These are phyloP conservation scores for Panzeria rudis DNA, from an alignment of 2,888 invertebrate genomes.

Conservation along the genomic window DNA sequence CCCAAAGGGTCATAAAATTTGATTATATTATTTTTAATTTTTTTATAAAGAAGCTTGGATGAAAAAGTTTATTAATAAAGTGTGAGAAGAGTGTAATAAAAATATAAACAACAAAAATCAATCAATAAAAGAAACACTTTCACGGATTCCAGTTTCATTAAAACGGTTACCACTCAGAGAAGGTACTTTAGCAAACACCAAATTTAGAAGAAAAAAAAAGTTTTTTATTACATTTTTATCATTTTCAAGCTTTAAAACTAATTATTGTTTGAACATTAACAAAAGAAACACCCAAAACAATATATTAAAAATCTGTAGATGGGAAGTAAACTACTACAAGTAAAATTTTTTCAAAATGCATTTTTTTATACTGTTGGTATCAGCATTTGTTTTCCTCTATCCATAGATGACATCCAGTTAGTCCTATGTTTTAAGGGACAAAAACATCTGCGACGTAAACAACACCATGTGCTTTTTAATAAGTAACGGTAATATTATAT, in stretches of 20 bases:
- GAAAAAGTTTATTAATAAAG: conserved; percentile 16
- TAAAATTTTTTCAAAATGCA: too few relatives aligned
- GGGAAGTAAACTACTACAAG: too few relatives aligned
- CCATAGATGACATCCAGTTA: too few relatives aligned
- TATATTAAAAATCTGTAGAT: too few relatives aligned
- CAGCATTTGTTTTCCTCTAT: too few relatives aligned
- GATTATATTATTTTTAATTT: neutral
- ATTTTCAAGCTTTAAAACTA: neutral
- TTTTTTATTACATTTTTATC: neutral
- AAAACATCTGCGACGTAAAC: too few relatives aligned
- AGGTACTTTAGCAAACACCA: too few relatives aligned
- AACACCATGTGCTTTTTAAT: too few relatives aligned
- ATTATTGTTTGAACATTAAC: neutral
- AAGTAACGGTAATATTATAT: too few relatives aligned
- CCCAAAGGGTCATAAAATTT: conserved; percentile 32
- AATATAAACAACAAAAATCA: neutral
- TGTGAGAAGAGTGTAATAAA: neutral
- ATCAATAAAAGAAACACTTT: conserved; percentile 5
- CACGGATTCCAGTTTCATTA: neutral
- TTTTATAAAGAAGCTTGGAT: neutral
- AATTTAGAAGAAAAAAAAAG: neutral
- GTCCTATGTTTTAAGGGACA: too few relatives aligned
- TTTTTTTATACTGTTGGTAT: too few relatives aligned
- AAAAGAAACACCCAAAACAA: neutral
- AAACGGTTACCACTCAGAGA: neutral